Evolutionary conservation across 2,797 vertebrate genomes (phyloP).

Genomic region (Enoplosus armatus): DNA sequence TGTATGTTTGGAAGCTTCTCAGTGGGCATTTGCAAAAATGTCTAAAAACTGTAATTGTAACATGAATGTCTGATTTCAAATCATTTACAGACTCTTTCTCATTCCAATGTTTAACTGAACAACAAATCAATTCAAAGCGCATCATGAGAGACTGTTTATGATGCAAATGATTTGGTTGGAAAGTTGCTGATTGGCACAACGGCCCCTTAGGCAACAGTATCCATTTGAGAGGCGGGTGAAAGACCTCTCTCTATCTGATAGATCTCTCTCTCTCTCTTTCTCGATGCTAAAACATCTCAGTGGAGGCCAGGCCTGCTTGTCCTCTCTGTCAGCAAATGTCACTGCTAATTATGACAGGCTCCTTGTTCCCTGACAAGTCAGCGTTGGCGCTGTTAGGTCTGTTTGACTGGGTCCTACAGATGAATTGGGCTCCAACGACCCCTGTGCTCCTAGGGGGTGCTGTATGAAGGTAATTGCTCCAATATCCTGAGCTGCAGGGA

Average conservation of each 20-base stretch:
- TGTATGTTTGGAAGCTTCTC: neutral
- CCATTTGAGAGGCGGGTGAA: constrained; percentile 66
- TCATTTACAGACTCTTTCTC: constrained; percentile 45
- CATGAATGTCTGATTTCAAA: constrained; percentile 48
- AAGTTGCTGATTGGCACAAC: constrained; percentile 77
- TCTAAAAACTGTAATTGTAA: constrained; percentile 54
- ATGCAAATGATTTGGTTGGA: constrained; percentile 78
- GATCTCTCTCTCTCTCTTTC: constrained; percentile 58
- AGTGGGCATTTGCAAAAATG: constrained; percentile 32
- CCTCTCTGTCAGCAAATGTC: constrained; percentile 83
- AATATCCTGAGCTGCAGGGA: constrained; percentile 80
- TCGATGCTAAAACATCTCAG: constrained; percentile 74
- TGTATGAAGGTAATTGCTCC: constrained; percentile 78
- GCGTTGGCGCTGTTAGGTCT: constrained; percentile 60
- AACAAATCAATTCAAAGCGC: constrained; percentile 76
- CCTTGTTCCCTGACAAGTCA: constrained; percentile 71
- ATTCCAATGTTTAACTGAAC: constrained; percentile 51
- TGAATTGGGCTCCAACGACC: constrained; percentile 72
- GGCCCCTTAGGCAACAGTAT: constrained; percentile 71
- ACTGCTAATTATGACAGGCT: constrained; percentile 77
- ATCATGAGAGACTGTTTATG: constrained; percentile 74
- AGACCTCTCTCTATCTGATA: constrained; percentile 68
- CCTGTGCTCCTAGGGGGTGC: constrained; percentile 61
- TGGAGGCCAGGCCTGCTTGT: constrained; percentile 67
- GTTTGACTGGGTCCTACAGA: constrained; percentile 70